Base-by-base conservation (phyloP, 2,113 vertebrate species). In the Telmatochromis sp. region DNA sequence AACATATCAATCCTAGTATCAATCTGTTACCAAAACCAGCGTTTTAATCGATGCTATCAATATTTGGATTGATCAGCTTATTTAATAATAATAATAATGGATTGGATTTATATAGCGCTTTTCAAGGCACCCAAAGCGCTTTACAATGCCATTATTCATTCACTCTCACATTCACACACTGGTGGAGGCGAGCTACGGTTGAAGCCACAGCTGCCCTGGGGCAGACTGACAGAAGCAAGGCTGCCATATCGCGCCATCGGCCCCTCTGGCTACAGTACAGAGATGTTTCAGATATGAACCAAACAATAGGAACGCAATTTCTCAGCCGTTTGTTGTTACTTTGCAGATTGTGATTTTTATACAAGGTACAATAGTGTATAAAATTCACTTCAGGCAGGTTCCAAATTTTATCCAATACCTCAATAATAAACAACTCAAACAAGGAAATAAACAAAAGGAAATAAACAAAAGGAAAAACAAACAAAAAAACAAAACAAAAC, bases 61-160 rank as follows among this genome's bases (percentile, higher is more conserved):
- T 60, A 60, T 33, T 33, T 33, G 1, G 15, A 33, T 60, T 9
- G 14, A 60, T 60, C 26, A 0, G 1, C 14, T 0, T 31, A 6
- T 60, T 60, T 45, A 37, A 37, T 37, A 37, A 37, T 37, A 37
- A 37, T 37, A 37, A 37, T 37, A 37, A 37, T 37, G 35, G 35
- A 37, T 4, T 37, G 1, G 35, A 37, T 37, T 37, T 37, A 37
- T 37, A 37, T 37, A 37, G 35, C 0, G 9, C 35, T 37, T 37
- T 35, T 35, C 35, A 35, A 35, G 35, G 35, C 35, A 35, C 35
- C 28, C 28, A 28, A 28, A 28, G 35, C 9, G 1, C 35, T 37
- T 37, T 37, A 37, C 9, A 37, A 37, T 23, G 23, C 23, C 23
- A 23, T 23, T 23, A 23, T 37, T 37, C 35, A 10, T 37, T 37